Conservation (phyloP, 2,113 vertebrate species). For the Alaudala cheleensis region DNA sequence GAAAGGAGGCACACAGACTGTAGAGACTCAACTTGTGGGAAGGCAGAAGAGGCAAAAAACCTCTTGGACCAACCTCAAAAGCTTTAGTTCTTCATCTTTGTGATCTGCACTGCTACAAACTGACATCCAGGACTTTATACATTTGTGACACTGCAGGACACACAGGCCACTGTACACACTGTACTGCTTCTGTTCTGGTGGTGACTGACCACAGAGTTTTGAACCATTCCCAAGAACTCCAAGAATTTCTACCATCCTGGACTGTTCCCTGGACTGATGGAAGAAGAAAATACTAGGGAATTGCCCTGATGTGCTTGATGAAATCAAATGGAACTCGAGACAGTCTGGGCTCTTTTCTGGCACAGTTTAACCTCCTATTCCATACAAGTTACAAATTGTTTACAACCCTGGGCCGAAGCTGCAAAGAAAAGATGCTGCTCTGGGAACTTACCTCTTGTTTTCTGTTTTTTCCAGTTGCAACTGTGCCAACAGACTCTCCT, state of each 20-base stretch:
- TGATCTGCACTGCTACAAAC: not conserved
- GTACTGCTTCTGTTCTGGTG: not conserved
- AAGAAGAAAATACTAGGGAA: not conserved
- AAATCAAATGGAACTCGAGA: not conserved
- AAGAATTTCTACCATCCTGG: not conserved
- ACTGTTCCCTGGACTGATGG: not conserved
- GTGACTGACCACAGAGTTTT: not conserved
- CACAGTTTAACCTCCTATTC: not conserved
- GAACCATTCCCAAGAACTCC: not conserved
- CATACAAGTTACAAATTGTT: not conserved
- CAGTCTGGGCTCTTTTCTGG: not conserved
- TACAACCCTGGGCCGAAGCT: not conserved
- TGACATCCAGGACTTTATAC: not conserved
- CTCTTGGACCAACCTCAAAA: not conserved
- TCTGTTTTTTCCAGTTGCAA: conserved; percentile 80
- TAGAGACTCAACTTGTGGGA: not conserved
- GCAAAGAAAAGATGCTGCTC: not conserved
- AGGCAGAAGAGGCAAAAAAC: not conserved
- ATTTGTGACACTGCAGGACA: not conserved
- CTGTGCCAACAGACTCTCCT: conserved; percentile 74
- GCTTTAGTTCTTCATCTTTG: not conserved
- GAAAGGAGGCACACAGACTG: not conserved
- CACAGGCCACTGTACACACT: not conserved
- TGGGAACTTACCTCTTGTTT: conserved; percentile 69
- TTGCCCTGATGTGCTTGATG: not conserved